Base-by-base conservation (phyloP, 92 coral and sea anemone genomes). In the Epizoanthus stellaris region DNA sequence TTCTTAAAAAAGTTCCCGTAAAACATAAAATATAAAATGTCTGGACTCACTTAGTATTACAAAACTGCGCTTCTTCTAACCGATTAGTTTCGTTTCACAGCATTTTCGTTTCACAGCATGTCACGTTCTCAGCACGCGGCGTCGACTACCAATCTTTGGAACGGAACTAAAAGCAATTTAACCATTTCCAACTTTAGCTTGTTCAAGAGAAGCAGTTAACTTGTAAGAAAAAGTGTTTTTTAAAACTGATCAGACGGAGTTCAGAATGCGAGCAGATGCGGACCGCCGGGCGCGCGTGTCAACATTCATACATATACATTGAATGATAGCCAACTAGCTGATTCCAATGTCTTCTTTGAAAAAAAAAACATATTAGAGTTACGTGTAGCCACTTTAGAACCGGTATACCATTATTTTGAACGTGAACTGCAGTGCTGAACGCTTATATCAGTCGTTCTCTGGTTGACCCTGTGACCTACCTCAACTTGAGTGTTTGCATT, bases 71-170 rank as follows among this genome's bases (percentile, higher is more conserved):
- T 23, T 23, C 25, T 23, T 23, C 25, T 23, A 23, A 23, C 25
- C 25, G 25, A 23, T 23, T 23, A 23, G 25, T 23, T 23, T 23
- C 25, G 25, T 23, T 23, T 23, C 25, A 23, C 25, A 23, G 25
- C 25, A 23, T 23, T 23, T 23, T 23, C 25, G 25, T 23, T 23
- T 23, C 25, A 23, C 25, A 23, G 25, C 25, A 23, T 70, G 75
- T 70, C 58, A 70, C 75, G 75, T 70, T 70, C 75, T 70, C 57
- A 70, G 57, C 75, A 70, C 75, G 57, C 75, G 56, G 75, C 75
- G 75, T 70, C 75, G 75, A 70, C 75, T 70, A 70, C 76, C 76
- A 71, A 45, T 71, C 76, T 71, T 71, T 71, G 76, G 76, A 71
- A 71, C 76, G 15, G 60, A 71, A 67, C 72, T 67, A 34, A 67